A percentile compares a stretch with the other conserved stretches of the same genome.
Evolutionary conservation across 2,113 vertebrate genomes (phyloP).

Genomic region (Eptatretus burgeri): DNA sequence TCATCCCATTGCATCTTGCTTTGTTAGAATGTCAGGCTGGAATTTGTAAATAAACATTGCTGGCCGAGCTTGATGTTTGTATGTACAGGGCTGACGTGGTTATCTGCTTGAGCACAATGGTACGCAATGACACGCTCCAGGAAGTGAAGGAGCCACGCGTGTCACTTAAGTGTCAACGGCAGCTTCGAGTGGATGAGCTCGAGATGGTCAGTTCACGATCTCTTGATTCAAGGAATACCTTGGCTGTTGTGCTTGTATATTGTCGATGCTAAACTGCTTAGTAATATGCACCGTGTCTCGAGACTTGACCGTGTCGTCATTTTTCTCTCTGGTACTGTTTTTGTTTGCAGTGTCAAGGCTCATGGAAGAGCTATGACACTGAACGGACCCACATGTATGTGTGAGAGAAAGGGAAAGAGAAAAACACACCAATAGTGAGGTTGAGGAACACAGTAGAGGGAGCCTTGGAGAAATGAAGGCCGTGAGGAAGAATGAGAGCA

Average conservation of each 20-base stretch:
- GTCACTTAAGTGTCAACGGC: slow-evolving; percentile 68
- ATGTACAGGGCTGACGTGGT: slow-evolving; percentile 61
- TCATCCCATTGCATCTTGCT: no score
- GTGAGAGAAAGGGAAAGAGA: no score
- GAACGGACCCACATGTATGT: no score
- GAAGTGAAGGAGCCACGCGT: slow-evolving; percentile 67
- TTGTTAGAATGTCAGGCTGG: no score
- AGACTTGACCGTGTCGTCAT: neutral
- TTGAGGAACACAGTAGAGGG: no score
- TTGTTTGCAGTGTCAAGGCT: neutral
- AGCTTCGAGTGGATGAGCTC: slow-evolving; percentile 73
- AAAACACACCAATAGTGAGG: no score
- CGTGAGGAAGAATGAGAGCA: no score
- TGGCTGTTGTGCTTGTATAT: neutral
- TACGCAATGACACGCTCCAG: slow-evolving; percentile 79
- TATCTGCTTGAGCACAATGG: slow-evolving; percentile 70
- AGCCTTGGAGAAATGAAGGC: no score
- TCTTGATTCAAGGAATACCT: neutral
- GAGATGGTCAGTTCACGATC: slow-evolving; percentile 42
- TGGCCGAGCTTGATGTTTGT: no score
- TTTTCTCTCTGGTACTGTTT: neutral
- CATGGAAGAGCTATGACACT: no score
- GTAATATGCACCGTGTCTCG: neutral
- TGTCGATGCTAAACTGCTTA: no score
- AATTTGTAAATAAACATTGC: no score